These are phyloP conservation scores for Myotis lucifugus DNA, from an alignment of 2,113 vertebrate species.

Conservation along the genomic window DNA sequence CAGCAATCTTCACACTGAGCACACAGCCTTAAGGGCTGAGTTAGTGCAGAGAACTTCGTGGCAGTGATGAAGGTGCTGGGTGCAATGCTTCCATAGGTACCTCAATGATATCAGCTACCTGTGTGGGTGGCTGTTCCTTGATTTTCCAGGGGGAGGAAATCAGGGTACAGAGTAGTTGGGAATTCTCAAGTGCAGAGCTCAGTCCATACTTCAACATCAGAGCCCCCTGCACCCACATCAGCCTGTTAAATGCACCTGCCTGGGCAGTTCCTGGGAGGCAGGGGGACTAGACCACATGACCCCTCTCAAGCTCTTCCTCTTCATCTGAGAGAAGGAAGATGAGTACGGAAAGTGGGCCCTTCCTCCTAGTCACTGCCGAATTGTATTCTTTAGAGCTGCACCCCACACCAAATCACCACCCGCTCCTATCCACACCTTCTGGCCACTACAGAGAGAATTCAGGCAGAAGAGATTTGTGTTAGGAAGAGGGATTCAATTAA, in stretches of 20 bases:
- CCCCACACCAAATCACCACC: neutral
- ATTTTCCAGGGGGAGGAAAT: neutral
- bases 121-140: neutral
- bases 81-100: neutral
- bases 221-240: neutral
- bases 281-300: neutral
- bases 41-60: neutral
- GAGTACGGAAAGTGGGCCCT: neutral
- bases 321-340: neutral
- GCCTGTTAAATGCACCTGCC: neutral
- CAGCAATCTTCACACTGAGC: neutral
- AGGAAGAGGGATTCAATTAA: slow-evolving; percentile 72
- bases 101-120: neutral
- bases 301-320: neutral
- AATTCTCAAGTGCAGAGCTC: neutral
- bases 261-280: neutral
- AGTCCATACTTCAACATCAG: neutral
- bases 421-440: neutral
- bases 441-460: neutral
- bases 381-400: too few species aligned
- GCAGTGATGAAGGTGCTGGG: neutral
- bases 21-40: neutral
- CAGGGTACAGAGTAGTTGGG: neutral
- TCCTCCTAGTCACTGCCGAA: neutral
- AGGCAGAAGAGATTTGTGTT: too few species aligned